These are phyloP conservation scores for Lamprotornis superbus DNA, from an alignment of 2,113 vertebrate species.

Conservation along the genomic window DNA sequence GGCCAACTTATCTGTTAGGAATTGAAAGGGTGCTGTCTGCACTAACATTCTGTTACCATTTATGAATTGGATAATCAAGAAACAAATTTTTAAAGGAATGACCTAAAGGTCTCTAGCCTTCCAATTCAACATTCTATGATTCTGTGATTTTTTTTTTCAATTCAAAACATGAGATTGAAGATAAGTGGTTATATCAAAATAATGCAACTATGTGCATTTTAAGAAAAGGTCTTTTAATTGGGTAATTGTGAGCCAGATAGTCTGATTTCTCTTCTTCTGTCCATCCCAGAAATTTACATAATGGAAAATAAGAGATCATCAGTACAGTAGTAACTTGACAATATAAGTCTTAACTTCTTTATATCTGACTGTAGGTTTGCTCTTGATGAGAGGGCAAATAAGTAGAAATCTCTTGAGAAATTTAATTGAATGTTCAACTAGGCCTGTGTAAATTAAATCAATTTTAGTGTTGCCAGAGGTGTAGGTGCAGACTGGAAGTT, in stretches of 20 bases:
- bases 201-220: neutral
- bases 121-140: neutral
- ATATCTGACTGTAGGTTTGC: neutral
- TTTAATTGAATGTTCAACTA: neutral
- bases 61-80: neutral
- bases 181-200: neutral
- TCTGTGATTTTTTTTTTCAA: neutral
- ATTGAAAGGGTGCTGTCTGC: neutral
- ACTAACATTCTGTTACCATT: neutral
- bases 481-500: neutral
- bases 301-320: neutral
- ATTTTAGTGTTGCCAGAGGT: neutral
- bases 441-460: neutral
- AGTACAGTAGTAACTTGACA: neutral
- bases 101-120: neutral
- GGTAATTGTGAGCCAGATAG: neutral
- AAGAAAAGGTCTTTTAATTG: neutral
- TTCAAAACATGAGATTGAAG: neutral
- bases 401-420: neutral
- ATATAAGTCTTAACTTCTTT: neutral
- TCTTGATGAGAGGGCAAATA: neutral
- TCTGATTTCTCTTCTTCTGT: neutral
- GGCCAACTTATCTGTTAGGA: neutral
- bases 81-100: neutral
- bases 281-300: neutral